Evolutionary conservation across 1,140 invertebrate genomes (phyloP).

Genomic region (Chironomus tepperi): DNA sequence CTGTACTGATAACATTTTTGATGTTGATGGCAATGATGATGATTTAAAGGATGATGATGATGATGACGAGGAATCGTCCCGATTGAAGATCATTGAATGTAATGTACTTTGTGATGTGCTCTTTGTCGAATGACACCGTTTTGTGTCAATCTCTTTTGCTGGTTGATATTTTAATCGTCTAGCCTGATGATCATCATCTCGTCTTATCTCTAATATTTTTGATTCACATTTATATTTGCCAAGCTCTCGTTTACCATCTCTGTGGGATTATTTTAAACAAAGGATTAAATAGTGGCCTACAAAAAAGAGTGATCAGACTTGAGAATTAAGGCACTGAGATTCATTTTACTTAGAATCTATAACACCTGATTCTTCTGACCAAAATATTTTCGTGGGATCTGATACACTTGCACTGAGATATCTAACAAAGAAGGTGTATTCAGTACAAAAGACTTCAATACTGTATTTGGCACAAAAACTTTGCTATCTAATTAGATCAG

Average conservation of each 20-base stretch:
- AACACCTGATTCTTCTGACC: no score
- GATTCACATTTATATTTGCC: neutral
- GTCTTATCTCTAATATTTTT: neutral
- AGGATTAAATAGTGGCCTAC: no score
- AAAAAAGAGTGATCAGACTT: no score
- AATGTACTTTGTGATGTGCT: neutral
- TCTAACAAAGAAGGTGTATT: no score
- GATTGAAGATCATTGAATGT: neutral
- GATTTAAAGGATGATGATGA: neutral
- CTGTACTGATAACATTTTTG: neutral
- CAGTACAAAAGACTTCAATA: no score
- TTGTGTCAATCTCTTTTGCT: neutral
- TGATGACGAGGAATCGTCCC: neutral
- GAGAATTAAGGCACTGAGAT: no score
- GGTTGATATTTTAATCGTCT: neutral
- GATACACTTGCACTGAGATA: no score
- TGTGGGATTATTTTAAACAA: neutral
- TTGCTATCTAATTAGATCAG: no score
- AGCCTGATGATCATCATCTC: neutral
- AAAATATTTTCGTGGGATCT: no score
- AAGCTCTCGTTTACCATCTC: neutral
- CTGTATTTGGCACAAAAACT: no score
- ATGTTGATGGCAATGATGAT: neutral
- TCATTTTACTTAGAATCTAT: no score
- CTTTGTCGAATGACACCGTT: neutral